Conservation (phyloP, 2,888 invertebrate species). For the Platypus cylindrus region DNA sequence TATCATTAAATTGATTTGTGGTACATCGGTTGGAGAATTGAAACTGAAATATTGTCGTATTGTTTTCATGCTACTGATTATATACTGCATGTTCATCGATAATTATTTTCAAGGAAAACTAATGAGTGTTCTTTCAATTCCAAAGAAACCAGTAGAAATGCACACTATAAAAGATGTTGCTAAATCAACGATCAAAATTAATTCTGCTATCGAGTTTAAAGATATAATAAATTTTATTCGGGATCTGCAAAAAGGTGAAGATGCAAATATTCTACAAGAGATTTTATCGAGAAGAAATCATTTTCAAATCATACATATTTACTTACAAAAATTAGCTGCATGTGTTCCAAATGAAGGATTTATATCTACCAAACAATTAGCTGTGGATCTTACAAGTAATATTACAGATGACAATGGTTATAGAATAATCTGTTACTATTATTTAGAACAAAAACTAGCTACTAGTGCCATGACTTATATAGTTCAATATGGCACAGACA, state of each 20-base stretch:
- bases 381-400: background rate
- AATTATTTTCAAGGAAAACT: conserved; percentile 7
- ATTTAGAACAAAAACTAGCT: background rate
- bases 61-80: conserved; percentile 6
- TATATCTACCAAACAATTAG: conserved; percentile 1
- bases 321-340: background rate
- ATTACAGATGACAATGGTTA: conserved; percentile 6
- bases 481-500: conserved; percentile 3
- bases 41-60: conserved; percentile 3
- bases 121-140: conserved; percentile 4
- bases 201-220: conserved; percentile 3
- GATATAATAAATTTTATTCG: too few relatives aligned
- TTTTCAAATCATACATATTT: background rate
- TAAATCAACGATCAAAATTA: conserved; percentile 1
- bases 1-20: conserved; percentile 2
- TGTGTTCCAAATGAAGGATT: conserved; percentile 4
- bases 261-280: background rate
- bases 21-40: background rate
- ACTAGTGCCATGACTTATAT: conserved; percentile 1
- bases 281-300: conserved; percentile 3
- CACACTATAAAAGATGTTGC: conserved; percentile 3
- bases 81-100: conserved; percentile 5
- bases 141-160: background rate
- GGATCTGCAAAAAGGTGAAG: too few relatives aligned
- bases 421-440: conserved; percentile 8